Conservation (phyloP, 2,888 invertebrate genomes). For the Xestia ashworthii region DNA sequence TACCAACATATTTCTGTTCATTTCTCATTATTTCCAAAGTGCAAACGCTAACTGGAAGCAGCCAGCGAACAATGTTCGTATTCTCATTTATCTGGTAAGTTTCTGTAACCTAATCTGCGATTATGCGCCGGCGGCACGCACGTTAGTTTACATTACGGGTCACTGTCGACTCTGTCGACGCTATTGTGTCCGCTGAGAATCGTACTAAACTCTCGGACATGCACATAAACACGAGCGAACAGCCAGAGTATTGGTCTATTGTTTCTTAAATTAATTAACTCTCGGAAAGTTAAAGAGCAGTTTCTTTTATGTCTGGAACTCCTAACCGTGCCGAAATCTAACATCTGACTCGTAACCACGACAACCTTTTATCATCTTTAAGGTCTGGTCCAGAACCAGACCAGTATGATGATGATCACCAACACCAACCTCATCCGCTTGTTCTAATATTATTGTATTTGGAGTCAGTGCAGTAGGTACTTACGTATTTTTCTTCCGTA, state of each 20-base stretch:
- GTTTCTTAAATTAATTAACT: conserved; percentile 4
- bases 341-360: not conserved
- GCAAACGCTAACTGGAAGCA: conserved; percentile 48
- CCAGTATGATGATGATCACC: not conserved
- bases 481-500: not conserved
- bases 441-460: not conserved
- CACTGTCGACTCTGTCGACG: conserved; percentile 56
- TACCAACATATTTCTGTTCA: conserved; percentile 26
- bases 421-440: not conserved
- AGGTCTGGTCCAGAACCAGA: not conserved
- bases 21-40: conserved; percentile 44
- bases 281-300: not conserved
- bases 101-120: conserved; percentile 79
- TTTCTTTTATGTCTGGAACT: not conserved
- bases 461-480: not conserved
- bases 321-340: not conserved
- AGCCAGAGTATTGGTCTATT: conserved; percentile 24
- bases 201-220: conserved; percentile 49
- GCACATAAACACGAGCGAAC: conserved; percentile 46
- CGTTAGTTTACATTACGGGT: conserved; percentile 76
- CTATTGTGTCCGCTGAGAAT: conserved; percentile 64
- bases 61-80: conserved; percentile 70
- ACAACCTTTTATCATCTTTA: not conserved
- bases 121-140: conserved; percentile 76
- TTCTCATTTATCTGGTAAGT: conserved; percentile 75